Conservation (phyloP, 2,797 vertebrate species). For the Poeciliopsis gracilis region DNA sequence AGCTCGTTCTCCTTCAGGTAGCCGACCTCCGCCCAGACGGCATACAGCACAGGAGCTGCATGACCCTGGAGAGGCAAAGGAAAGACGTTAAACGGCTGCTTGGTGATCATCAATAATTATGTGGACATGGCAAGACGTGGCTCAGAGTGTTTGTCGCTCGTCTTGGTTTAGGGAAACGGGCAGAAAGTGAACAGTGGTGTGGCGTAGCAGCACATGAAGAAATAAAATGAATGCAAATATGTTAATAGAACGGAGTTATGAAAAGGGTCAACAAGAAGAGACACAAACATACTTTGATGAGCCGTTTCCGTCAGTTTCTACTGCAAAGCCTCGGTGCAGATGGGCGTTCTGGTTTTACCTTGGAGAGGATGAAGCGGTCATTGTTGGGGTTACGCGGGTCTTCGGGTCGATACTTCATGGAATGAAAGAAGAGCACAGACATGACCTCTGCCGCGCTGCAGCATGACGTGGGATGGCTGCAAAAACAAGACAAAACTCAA, state of each 20-base stretch:
- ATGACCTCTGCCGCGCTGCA: conserved; percentile 95
- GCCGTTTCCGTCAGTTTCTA: background rate
- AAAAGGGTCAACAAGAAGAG: background rate
- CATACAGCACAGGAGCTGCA: conserved; percentile 91
- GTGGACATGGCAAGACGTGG: background rate
- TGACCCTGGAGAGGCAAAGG: conserved; percentile 83
- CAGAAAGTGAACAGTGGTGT: background rate
- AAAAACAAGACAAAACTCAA: conserved; percentile 50
- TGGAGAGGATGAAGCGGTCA: conserved; percentile 93
- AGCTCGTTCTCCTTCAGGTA: conserved; percentile 90
- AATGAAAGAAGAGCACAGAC: conserved; percentile 93
- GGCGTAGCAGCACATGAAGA: background rate
- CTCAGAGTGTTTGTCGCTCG: background rate
- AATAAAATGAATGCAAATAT: background rate
- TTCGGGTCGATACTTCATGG: conserved; percentile 92
- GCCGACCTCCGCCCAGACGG: conserved; percentile 91
- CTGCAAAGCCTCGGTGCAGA: background rate
- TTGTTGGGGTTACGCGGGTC: conserved; percentile 91
- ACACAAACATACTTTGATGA: background rate
- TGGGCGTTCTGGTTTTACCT: conserved; percentile 77
- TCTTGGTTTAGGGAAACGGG: background rate
- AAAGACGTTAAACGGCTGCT: background rate
- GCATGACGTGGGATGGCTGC: conserved; percentile 94
- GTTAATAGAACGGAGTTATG: background rate
- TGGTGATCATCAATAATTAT: background rate